phyloP scores from a whole-genome alignment of 2,797 vertebrate species.

The Botia almorhae region DNA sequence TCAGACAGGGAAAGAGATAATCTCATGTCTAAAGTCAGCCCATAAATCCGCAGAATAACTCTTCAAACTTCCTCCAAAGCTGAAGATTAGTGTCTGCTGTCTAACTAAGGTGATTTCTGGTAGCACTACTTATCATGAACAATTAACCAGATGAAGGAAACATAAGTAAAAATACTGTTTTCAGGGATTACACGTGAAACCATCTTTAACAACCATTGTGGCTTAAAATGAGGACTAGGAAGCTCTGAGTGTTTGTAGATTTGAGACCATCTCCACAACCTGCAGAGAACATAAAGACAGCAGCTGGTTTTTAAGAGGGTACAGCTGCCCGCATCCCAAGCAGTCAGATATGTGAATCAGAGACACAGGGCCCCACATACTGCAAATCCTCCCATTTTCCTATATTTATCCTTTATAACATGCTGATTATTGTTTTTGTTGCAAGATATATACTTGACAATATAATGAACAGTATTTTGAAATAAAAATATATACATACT shows the following conservation, averaged over 20 bases:
- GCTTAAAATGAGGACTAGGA: not conserved
- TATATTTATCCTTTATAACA: not conserved
- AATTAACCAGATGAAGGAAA: constrained; percentile 20
- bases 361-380: not conserved
- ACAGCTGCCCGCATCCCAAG: constrained; percentile 29
- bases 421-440: not conserved
- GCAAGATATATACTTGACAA: not conserved
- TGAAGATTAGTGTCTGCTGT: constrained; percentile 1
- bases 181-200: not conserved
- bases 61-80: constrained; percentile 19
- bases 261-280: constrained; percentile 36
- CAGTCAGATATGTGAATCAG: constrained; percentile 15
- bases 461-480: not conserved
- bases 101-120: not conserved
- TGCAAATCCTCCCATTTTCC: not conserved
- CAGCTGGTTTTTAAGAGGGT: constrained; percentile 41
- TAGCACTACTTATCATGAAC: constrained; percentile 12
- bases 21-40: constrained; percentile 43
- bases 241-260: constrained; percentile 23
- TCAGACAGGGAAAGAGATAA: constrained; percentile 59
- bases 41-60: constrained; percentile 45
- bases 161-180: not conserved
- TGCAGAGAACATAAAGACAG: constrained; percentile 35
- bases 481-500: too few relatives aligned
- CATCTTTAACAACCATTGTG: not conserved